A percentile compares a stretch with the other conserved stretches of the same genome.
Evolutionary conservation across 2,113 vertebrate genomes (phyloP).

Genomic region (Nesogale talazaci): DNA sequence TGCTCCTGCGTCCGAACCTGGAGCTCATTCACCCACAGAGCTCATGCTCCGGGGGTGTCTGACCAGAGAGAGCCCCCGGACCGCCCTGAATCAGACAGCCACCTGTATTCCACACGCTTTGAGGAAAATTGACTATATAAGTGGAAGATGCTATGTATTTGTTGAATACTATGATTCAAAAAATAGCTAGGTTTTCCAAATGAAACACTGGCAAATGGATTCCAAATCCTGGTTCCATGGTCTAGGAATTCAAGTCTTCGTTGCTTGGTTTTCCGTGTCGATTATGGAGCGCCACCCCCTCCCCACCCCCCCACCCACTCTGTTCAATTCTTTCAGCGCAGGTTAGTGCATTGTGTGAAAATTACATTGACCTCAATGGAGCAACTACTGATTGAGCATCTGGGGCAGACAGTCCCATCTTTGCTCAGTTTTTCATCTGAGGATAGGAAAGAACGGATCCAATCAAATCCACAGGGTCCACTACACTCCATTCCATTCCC

Average conservation of each 20-base stretch:
- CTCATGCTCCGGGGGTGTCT: not conserved
- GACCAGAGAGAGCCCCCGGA: not conserved
- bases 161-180: slow-evolving; percentile 38
- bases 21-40: not conserved
- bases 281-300: not conserved
- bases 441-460: slow-evolving; percentile 31
- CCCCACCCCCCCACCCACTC: no score
- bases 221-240: slow-evolving; percentile 28
- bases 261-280: slow-evolving; percentile 34
- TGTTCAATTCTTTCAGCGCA: slow-evolving; percentile 10
- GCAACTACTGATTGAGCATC: slow-evolving; percentile 32
- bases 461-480: slow-evolving; percentile 42
- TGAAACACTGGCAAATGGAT: not conserved
- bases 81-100: not conserved
- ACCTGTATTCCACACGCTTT: not conserved
- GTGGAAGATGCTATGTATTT: not conserved
- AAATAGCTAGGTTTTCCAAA: slow-evolving; percentile 44
- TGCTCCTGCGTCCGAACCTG: not conserved
- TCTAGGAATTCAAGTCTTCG: slow-evolving; percentile 46
- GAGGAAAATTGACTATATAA: not conserved
- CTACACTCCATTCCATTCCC: not conserved
- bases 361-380: slow-evolving; percentile 24
- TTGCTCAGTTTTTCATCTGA: slow-evolving; percentile 49
- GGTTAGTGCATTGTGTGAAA: slow-evolving; percentile 32
- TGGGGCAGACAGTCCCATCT: slow-evolving; percentile 6